These are phyloP conservation scores for Ariopsis seemanni DNA, from an alignment of 2,113 vertebrate species.

Conservation along the genomic window DNA sequence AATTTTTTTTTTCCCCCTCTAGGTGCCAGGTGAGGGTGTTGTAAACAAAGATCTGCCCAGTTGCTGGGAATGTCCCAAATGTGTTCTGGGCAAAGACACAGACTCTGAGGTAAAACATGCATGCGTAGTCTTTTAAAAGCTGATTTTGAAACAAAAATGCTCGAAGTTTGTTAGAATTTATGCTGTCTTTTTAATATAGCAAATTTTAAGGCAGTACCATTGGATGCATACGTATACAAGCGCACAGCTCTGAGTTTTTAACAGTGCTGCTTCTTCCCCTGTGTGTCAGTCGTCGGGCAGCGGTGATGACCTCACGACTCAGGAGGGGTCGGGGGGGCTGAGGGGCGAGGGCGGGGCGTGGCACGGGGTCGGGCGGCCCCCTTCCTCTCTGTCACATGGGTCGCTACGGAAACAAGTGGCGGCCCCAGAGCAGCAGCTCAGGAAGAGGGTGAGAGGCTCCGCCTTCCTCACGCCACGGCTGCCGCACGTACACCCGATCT, in stretches of 20 bases:
- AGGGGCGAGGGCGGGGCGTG: slow-evolving; percentile 63
- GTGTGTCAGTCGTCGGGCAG: slow-evolving; percentile 73
- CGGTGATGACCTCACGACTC: slow-evolving; percentile 67
- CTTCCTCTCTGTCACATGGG: slow-evolving; percentile 59
- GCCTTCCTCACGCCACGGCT: slow-evolving; percentile 53
- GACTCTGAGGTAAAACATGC: slow-evolving; percentile 73
- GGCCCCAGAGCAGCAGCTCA: slow-evolving; percentile 72
- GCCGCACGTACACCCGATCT: slow-evolving; percentile 41
- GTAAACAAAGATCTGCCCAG: slow-evolving; percentile 94
- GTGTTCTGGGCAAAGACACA: slow-evolving; percentile 81
- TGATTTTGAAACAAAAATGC: not conserved
- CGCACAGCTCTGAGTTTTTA: slow-evolving; percentile 36
- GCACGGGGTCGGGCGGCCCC: slow-evolving; percentile 65
- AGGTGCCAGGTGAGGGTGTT: slow-evolving; percentile 90
- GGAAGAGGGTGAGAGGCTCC: slow-evolving; percentile 76
- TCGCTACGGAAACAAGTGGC: slow-evolving; percentile 69
- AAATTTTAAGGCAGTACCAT: not conserved
- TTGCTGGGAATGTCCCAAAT: slow-evolving; percentile 97
- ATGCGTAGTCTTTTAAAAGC: not conserved
- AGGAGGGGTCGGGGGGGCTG: slow-evolving; percentile 63
- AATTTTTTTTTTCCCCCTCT: not conserved
- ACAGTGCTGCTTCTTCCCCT: slow-evolving; percentile 53
- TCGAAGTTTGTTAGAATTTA: not conserved
- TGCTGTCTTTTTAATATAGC: not conserved
- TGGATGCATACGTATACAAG: slow-evolving; percentile 12